These are phyloP conservation scores for Hemichromis elongatus DNA, from an alignment of 2,113 vertebrate genomes.

Conservation along the genomic window DNA sequence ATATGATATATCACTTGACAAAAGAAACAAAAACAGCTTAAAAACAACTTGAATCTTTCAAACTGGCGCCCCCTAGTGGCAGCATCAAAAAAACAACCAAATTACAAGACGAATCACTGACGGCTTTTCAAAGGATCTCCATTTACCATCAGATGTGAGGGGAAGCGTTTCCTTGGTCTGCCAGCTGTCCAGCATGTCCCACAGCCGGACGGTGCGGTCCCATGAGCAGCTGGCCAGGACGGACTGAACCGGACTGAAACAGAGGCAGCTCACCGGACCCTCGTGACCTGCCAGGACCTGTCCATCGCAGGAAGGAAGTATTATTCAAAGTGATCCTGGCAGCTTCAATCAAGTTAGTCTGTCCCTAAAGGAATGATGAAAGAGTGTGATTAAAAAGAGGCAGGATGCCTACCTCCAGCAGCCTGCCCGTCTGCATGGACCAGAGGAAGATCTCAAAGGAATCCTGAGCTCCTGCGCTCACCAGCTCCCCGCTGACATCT, in stretches of 20 bases:
- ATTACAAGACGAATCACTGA: not conserved
- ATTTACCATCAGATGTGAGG: conserved; percentile 84
- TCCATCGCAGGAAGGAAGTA: not conserved
- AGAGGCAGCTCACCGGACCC: conserved; percentile 86
- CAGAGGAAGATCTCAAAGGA: conserved; percentile 96
- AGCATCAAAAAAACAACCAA: accelerated
- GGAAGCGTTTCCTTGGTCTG: conserved; percentile 85
- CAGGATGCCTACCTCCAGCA: conserved; percentile 80
- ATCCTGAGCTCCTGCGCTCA: conserved; percentile 92
- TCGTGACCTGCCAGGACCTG: conserved; percentile 91
- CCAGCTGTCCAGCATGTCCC: conserved; percentile 99
- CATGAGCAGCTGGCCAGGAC: conserved; percentile 92
- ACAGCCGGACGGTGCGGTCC: conserved; percentile 89
- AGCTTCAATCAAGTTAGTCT: not conserved
- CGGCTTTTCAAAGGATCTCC: not conserved
- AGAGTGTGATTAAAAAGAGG: not conserved
- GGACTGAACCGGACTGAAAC: conserved; percentile 86
- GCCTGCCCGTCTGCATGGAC: conserved; percentile 94
- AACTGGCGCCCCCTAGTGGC: not conserved
- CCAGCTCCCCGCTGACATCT: conserved; percentile 88
- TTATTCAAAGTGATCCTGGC: not conserved
- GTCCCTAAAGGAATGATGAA: not conserved
- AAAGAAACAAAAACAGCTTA: not conserved
- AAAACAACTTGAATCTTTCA: not conserved
- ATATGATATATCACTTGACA: not conserved